Conservation (phyloP, 2,113 vertebrate genomes). For the Nerophis ophidion region DNA sequence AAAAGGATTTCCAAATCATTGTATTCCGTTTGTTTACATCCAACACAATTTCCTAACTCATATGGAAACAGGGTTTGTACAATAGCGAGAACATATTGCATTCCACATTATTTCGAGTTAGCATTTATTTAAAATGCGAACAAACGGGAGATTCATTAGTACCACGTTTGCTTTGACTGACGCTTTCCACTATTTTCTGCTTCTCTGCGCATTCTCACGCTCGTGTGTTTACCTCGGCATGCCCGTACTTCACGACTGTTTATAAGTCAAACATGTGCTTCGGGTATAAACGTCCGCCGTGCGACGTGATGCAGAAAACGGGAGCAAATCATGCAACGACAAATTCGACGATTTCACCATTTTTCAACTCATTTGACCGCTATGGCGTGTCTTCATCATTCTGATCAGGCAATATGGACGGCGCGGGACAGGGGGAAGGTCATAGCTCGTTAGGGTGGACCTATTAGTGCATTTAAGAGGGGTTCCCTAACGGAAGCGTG, state of each 20-base stretch:
- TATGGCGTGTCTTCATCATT: conserved; percentile 66
- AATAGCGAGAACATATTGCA: no score
- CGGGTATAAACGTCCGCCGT: conserved; percentile 63
- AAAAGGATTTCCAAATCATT: no score
- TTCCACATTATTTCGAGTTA: no score
- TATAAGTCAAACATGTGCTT: conserved; percentile 49
- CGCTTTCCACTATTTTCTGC: background rate
- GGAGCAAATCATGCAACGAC: conserved; percentile 53
- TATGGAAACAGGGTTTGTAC: no score
- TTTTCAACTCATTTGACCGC: conserved; percentile 69
- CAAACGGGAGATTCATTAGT: background rate
- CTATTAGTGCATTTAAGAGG: conserved; percentile 62
- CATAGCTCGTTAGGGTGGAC: conserved; percentile 61
- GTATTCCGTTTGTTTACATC: no score
- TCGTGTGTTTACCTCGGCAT: conserved; percentile 48
- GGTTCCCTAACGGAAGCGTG: conserved; percentile 62
- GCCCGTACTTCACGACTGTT: conserved; percentile 18
- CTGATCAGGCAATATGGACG: conserved; percentile 62
- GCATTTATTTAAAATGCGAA: background rate
- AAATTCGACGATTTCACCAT: conserved; percentile 42
- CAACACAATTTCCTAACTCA: no score
- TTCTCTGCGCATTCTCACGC: conserved; percentile 33
- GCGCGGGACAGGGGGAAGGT: conserved; percentile 29
- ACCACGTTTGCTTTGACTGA: background rate
- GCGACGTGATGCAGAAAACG: conserved; percentile 66